Evolutionary conservation across 2,113 vertebrate species (phyloP).

Genomic region (Erythrocercus mccallii): DNA sequence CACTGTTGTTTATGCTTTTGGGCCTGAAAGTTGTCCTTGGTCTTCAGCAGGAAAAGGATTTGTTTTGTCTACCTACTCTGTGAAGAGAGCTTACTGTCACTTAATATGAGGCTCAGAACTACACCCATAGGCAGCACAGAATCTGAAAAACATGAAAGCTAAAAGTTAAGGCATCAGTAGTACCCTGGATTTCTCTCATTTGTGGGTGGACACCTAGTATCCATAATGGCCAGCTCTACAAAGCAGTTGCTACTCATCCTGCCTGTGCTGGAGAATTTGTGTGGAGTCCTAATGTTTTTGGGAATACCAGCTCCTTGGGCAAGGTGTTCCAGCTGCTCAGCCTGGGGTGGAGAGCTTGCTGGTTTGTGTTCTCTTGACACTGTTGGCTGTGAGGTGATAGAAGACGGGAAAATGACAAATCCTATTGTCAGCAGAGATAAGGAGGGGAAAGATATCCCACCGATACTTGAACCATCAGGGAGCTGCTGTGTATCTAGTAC

Average conservation of each 20-base stretch:
- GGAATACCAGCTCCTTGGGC: neutral
- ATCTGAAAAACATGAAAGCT: too few species aligned
- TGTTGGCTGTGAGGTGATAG: neutral
- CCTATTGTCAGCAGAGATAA: neutral
- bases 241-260: neutral
- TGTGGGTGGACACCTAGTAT: too few species aligned
- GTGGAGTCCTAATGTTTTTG: fast-evolving
- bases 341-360: fast-evolving
- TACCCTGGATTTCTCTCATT: neutral
- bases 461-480: neutral
- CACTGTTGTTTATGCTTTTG: too few species aligned
- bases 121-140: too few species aligned
- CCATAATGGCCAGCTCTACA: fast-evolving
- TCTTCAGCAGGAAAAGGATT: too few species aligned
- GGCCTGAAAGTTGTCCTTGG: too few species aligned
- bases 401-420: neutral
- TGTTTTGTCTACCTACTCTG: too few species aligned
- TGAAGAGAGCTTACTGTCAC: too few species aligned
- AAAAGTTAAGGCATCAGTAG: neutral
- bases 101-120: too few species aligned
- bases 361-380: neutral
- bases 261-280: neutral
- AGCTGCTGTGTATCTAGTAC: neutral
- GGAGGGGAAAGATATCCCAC: neutral
- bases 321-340: neutral